Evolutionary conservation across 2,888 invertebrate genomes (phyloP), one percentile per base, ranked within the genome.

Genomic region (Andrena praecox): DNA sequence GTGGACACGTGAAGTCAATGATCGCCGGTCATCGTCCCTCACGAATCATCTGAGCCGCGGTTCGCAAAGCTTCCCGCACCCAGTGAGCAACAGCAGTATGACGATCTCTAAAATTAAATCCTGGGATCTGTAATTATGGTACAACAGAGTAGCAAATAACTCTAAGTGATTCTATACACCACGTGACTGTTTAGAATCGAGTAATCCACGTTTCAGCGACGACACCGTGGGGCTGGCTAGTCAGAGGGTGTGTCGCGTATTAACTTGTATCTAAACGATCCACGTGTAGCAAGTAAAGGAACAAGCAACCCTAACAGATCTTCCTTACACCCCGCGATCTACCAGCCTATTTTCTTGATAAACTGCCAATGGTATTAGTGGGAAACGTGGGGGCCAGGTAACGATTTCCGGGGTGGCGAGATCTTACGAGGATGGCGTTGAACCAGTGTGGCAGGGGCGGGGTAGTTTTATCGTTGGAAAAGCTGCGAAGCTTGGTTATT

Each of bases 401-500:
- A 27, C 54, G 35, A 72, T 64, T 72, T 63, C 72, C 52, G n/a
- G 24, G 56, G 56, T 56, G 24, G 20, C 16, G 50, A 72, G 35
- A 54, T 54, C 33, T 72, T 35, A n/a, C 35, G 24, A 24, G 35
- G 24, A 12, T 20, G 52, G 20, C 52, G 20, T 6, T 24, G 27
- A 56, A 56, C 56, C 24, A 24, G 56, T 60, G 42, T 12, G 24
- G 48, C 12, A 66, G 60, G 48, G 42, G 42, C 16, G 42, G 4
- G 56, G 27, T 79, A 35, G 52, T 73, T 85, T 85, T 82, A 84
- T 77, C 76, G 77, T 52, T 54, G 79, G 54, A 48, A 73, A 76
- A 84, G 85, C 85, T 84, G 83, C 67, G 79, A 79, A 80, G 77
- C 74, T 70, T 60, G 84, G 82, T 82, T 85, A 85, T 87, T 87